Evolutionary conservation across 2,113 vertebrate species (phyloP).

Genomic region (Thymallus thymallus): DNA sequence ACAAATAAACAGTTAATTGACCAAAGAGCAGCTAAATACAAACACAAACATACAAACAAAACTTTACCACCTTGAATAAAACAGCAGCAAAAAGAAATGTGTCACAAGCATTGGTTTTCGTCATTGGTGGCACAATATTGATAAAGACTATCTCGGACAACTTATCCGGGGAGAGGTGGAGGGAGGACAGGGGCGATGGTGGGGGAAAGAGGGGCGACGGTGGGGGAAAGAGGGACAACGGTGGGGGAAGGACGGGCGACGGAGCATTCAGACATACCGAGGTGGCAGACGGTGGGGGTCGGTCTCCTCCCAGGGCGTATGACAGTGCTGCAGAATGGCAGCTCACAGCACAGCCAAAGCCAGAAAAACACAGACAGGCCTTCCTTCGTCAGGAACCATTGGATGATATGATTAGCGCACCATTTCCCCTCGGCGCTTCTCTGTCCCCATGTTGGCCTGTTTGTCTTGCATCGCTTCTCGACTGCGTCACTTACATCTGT

Average conservation of each 20-base stretch:
- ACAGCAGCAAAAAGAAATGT: too few species aligned
- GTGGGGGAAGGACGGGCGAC: conserved; percentile 9
- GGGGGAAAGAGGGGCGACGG: neutral
- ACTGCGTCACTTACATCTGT: conserved; percentile 29
- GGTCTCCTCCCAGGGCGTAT: conserved; percentile 43
- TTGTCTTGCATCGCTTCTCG: conserved; percentile 34
- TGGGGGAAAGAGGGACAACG: neutral
- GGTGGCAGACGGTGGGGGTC: conserved; percentile 51
- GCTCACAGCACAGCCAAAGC: conserved; percentile 21
- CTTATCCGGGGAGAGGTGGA: neutral
- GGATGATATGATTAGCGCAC: conserved; percentile 26
- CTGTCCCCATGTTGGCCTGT: conserved; percentile 21
- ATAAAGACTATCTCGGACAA: too few species aligned
- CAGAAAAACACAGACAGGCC: conserved; percentile 19
- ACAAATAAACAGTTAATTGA: too few species aligned
- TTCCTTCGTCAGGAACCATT: conserved; percentile 11
- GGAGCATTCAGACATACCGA: conserved; percentile 54
- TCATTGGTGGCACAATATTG: too few species aligned
- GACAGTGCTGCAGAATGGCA: conserved; percentile 21
- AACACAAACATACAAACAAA: too few species aligned
- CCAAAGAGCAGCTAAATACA: too few species aligned
- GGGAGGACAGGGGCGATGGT: neutral
- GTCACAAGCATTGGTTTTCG: too few species aligned
- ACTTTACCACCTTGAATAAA: too few species aligned
- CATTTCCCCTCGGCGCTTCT: neutral